Percentiles rank a stretch among this genome's conserved stretches.
Evolutionary conservation across 1,140 invertebrate species (phyloP).

Genomic region (Hyles vespertilio): DNA sequence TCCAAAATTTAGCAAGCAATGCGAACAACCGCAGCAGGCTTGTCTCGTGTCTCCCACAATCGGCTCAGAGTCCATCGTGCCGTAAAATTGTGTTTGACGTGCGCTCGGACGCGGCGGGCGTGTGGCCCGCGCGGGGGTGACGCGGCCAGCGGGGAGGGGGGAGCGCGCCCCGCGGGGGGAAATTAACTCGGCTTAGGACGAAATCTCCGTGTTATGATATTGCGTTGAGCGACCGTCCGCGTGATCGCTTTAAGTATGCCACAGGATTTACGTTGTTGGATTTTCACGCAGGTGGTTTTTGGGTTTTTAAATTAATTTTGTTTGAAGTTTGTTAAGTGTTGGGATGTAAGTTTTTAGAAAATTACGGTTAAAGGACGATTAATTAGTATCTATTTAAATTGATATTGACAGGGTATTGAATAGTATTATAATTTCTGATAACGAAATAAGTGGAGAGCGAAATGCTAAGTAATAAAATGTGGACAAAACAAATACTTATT

Average conservation of each 20-base stretch:
- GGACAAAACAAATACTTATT: too few species aligned
- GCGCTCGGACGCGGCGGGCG: constrained; percentile 27
- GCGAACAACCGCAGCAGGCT: constrained; percentile 34
- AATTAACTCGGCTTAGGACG: constrained; percentile 69
- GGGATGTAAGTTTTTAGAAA: too few species aligned
- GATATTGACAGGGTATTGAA: too few species aligned
- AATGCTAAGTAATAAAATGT: too few species aligned
- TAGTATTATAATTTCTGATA: too few species aligned
- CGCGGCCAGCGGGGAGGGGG: constrained; percentile 12
- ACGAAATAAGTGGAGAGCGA: too few species aligned
- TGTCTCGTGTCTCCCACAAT: constrained; percentile 63
- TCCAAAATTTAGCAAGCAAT: constrained; percentile 22
- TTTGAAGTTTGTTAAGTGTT: background rate
- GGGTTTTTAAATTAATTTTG: background rate
- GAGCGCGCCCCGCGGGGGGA: constrained; percentile 20
- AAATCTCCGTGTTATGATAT: constrained; percentile 66
- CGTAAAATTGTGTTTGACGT: constrained; percentile 70
- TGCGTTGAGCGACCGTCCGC: constrained; percentile 25
- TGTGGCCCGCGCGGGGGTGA: constrained; percentile 15
- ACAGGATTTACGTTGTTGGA: constrained; percentile 32
- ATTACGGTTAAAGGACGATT: too few species aligned
- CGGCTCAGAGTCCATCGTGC: constrained; percentile 57
- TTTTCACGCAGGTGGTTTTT: constrained; percentile 37
- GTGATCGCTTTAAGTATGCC: constrained; percentile 53
- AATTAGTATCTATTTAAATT: too few species aligned